Conservation (phyloP, 2,888 invertebrate genomes). For the Drosophila crucigera region DNA sequence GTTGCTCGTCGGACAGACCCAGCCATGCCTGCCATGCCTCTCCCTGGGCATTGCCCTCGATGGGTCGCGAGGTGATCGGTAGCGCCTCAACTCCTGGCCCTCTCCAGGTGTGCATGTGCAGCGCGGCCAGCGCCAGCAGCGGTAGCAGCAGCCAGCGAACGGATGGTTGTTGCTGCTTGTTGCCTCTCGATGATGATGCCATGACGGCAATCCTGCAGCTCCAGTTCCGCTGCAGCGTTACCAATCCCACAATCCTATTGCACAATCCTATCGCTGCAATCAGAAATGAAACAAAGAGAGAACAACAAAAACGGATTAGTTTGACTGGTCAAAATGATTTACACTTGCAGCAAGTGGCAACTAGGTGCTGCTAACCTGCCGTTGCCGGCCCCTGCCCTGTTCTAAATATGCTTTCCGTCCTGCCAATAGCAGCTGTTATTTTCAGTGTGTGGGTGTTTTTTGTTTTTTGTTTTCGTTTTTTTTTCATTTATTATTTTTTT, state of each 20-base stretch:
- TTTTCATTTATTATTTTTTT: neutral
- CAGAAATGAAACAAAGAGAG: conserved; percentile 4
- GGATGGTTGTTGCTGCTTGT: conserved; percentile 3
- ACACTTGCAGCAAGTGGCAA: neutral
- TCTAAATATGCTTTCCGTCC: neutral
- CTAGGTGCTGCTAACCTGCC: conserved; percentile 7
- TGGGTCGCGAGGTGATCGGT: conserved; percentile 85
- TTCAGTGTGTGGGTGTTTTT: neutral
- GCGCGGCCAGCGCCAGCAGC: conserved; percentile 40
- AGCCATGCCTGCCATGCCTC: conserved; percentile 85
- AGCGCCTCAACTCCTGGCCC: conserved; percentile 59
- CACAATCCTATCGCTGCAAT: conserved; percentile 45
- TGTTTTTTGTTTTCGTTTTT: neutral
- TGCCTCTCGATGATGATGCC: conserved; percentile 46
- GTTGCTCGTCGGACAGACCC: conserved; percentile 81
- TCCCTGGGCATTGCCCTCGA: conserved; percentile 84
- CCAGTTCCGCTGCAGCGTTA: conserved; percentile 7
- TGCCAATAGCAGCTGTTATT: conserved; percentile 17
- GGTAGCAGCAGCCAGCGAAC: conserved; percentile 17
- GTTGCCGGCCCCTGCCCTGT: neutral
- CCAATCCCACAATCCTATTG: conserved; percentile 30
- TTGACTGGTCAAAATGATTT: conserved; percentile 6
- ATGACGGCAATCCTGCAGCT: conserved; percentile 27
- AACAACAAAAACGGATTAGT: conserved; percentile 19
- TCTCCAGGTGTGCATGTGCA: conserved; percentile 15